phyloP scores from a whole-genome alignment of 2,888 invertebrate genomes.

The Melanophora roralis region DNA sequence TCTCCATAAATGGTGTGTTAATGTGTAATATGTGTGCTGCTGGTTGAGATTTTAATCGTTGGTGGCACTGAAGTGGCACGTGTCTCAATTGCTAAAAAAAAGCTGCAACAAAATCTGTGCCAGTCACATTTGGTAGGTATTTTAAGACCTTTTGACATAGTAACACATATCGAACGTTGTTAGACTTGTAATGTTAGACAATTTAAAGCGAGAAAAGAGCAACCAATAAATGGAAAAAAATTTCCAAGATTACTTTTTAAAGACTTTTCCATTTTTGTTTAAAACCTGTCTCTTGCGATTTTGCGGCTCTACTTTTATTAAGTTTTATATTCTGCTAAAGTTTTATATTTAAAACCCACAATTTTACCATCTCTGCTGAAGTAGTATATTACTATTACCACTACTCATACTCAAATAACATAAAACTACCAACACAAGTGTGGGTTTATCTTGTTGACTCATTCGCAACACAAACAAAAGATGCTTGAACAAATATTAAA shows the following conservation, averaged over 20 bases:
- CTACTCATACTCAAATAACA: too few species aligned
- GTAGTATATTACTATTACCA: background rate
- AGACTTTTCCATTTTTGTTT: too few species aligned
- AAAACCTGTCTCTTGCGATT: too few species aligned
- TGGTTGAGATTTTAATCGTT: constrained; percentile 21
- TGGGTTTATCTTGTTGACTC: too few species aligned
- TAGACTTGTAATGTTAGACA: background rate
- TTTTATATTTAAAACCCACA: background rate
- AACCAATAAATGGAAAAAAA: background rate
- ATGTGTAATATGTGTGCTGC: constrained; percentile 1
- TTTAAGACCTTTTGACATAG: background rate
- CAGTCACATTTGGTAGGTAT: constrained; percentile 11
- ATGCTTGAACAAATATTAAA: background rate
- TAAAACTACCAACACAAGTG: too few species aligned
- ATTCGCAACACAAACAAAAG: background rate
- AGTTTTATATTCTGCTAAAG: background rate
- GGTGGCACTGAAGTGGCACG: constrained; percentile 28
- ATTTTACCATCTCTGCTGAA: background rate
- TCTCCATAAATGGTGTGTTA: background rate
- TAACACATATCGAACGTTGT: background rate
- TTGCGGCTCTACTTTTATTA: too few species aligned
- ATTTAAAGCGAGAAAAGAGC: background rate
- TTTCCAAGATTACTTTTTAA: too few species aligned
- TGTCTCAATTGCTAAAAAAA: constrained; percentile 39
- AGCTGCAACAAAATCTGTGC: constrained; percentile 5